These are phyloP conservation scores for Drosophila mettleri DNA, from an alignment of 2,888 invertebrate genomes.

Conservation along the genomic window DNA sequence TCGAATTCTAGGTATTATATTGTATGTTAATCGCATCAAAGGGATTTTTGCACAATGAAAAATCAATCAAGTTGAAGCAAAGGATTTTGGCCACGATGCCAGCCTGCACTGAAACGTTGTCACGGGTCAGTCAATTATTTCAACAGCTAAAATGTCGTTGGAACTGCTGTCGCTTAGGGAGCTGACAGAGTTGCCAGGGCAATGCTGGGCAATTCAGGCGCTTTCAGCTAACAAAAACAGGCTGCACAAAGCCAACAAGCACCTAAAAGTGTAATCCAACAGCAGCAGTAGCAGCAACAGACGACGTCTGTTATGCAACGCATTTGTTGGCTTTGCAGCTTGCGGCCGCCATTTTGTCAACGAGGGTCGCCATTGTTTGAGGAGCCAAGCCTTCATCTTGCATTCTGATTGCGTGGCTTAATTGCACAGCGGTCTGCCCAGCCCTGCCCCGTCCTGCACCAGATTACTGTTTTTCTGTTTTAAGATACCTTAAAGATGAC, in stretches of 20 bases:
- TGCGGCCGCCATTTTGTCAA: constrained; percentile 71
- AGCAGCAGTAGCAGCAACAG: constrained; percentile 22
- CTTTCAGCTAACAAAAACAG: constrained; percentile 42
- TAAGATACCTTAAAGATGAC: not conserved
- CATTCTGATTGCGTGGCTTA: constrained; percentile 77
- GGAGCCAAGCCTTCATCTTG: constrained; percentile 74
- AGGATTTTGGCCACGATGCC: constrained; percentile 1
- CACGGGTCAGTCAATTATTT: constrained; percentile 5
- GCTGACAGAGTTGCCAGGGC: constrained; percentile 18
- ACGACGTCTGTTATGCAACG: constrained; percentile 46
- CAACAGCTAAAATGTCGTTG: constrained; percentile 1
- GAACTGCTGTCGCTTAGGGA: not conserved
- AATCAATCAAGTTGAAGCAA: constrained; percentile 2
- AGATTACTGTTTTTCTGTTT: constrained; percentile 36
- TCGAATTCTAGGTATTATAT: not conserved
- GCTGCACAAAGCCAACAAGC: constrained; percentile 30
- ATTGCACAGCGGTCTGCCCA: constrained; percentile 56
- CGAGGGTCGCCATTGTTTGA: constrained; percentile 57
- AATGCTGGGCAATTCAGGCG: constrained; percentile 19
- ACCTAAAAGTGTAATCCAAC: constrained; percentile 51
- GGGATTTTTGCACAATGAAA: not conserved
- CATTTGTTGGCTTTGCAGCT: constrained; percentile 73
- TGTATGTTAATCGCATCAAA: not conserved
- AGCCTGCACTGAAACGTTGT: not conserved
- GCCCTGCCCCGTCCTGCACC: constrained; percentile 40